Percentiles rank a stretch among this genome's conserved stretches.
These are phyloP conservation scores for Chelonoidis abingdonii DNA, from an alignment of 2,113 vertebrate genomes.

Conservation along the genomic window DNA sequence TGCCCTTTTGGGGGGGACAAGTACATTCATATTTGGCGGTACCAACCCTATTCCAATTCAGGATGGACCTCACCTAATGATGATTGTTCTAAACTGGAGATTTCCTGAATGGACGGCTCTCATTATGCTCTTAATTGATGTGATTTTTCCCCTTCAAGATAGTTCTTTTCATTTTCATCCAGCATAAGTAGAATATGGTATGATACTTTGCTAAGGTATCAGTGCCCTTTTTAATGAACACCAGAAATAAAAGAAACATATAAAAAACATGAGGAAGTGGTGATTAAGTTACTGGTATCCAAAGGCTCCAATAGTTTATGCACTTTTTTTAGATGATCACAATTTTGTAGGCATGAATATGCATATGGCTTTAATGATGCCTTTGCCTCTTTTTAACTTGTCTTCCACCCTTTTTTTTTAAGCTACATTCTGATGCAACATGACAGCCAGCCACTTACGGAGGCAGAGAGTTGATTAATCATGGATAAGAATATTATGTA, in stretches of 20 bases:
- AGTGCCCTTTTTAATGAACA: conserved; percentile 58
- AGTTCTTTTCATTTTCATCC: conserved; percentile 53
- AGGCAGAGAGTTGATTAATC: conserved; percentile 43
- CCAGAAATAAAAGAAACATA: conserved; percentile 37
- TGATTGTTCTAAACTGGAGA: background rate
- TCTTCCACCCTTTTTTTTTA: background rate
- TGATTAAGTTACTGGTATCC: conserved; percentile 52
- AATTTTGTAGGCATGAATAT: conserved; percentile 8
- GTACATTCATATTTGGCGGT: conserved; percentile 8
- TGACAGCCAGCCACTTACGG: background rate
- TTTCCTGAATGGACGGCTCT: conserved; percentile 15
- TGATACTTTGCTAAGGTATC: conserved; percentile 35
- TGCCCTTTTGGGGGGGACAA: conserved; percentile 16
- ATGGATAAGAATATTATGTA: background rate
- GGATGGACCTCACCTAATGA: conserved; percentile 27
- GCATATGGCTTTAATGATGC: conserved; percentile 7
- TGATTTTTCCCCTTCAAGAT: conserved; percentile 5
- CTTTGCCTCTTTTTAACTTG: conserved; percentile 15
- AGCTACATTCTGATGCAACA: background rate
- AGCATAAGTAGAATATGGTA: conserved; percentile 52
- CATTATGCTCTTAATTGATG: background rate
- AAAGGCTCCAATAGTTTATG: background rate
- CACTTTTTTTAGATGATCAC: conserved; percentile 2
- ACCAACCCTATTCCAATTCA: background rate
- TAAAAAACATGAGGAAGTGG: conserved; percentile 47